Evolutionary conservation across 2,113 vertebrate genomes (phyloP).

Genomic region (Erpornis zantholeuca): DNA sequence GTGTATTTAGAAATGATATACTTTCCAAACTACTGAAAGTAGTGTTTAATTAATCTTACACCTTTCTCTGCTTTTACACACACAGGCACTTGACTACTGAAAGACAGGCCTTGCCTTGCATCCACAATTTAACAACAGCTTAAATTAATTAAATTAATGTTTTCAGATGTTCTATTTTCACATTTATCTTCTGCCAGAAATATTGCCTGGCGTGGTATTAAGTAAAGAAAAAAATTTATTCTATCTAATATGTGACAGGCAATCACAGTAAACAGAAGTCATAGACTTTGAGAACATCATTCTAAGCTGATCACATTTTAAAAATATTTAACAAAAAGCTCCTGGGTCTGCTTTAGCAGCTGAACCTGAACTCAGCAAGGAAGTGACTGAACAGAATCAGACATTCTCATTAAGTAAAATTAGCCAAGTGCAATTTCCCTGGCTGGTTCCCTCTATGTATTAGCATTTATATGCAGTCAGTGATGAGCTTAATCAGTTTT

Average conservation of each 20-base stretch:
- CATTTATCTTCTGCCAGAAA: background rate
- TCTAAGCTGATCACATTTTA: background rate
- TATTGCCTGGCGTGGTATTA: background rate
- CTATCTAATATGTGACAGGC: background rate
- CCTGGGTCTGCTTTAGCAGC: background rate
- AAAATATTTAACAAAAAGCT: conserved; percentile 19
- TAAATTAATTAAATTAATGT: background rate
- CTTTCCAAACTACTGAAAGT: background rate
- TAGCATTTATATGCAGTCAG: background rate
- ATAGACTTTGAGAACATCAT: background rate
- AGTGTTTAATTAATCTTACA: background rate
- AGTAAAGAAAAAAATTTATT: background rate
- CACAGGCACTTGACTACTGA: background rate
- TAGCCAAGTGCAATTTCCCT: conserved; percentile 15
- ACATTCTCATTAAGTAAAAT: conserved; percentile 38
- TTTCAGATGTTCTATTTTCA: background rate
- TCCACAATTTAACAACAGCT: background rate
- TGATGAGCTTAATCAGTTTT: background rate
- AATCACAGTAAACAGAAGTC: background rate
- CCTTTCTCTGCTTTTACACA: background rate
- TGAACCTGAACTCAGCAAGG: background rate
- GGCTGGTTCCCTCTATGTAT: background rate
- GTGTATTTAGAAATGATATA: background rate
- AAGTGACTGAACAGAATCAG: conserved; percentile 32
- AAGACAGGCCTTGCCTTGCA: background rate